Percentiles rank a stretch among this genome's conserved stretches.
These are phyloP conservation scores for Tautogolabrus adspersus DNA, from an alignment of 2,113 vertebrate species.

Conservation along the genomic window DNA sequence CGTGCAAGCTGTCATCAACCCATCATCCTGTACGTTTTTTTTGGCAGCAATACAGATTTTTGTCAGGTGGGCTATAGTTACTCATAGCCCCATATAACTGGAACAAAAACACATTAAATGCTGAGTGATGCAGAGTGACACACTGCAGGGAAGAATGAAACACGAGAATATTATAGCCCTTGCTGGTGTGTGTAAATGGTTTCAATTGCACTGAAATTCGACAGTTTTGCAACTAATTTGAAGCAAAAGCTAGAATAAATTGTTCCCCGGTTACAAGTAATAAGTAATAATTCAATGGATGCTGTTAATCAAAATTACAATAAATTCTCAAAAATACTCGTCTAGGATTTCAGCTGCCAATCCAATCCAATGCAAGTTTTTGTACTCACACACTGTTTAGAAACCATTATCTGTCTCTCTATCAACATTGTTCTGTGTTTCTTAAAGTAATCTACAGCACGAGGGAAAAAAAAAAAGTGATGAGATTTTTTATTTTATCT, in stretches of 20 bases:
- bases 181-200: constrained; percentile 18
- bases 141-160: constrained; percentile 40
- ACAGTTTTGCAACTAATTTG: background rate
- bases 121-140: constrained; percentile 55
- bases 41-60: constrained; percentile 38
- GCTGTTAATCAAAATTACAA: background rate
- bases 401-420: too few relatives aligned
- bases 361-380: too few relatives aligned
- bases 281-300: constrained; percentile 13
- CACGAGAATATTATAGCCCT: constrained; percentile 21
- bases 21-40: constrained; percentile 37
- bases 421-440: too few relatives aligned
- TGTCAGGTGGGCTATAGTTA: constrained; percentile 36
- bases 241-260: constrained; percentile 4
- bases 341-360: too few relatives aligned
- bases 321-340: background rate
- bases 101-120: constrained; percentile 27
- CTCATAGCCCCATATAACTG: constrained; percentile 11
- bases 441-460: too few relatives aligned
- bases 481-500: too few relatives aligned
- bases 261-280: background rate
- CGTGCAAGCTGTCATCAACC: constrained; percentile 54
- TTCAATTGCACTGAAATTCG: constrained; percentile 32
- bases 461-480: too few relatives aligned
- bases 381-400: too few relatives aligned